Evolutionary conservation across 2,888 invertebrate species (phyloP).

Genomic region (Hyalella azteca): DNA sequence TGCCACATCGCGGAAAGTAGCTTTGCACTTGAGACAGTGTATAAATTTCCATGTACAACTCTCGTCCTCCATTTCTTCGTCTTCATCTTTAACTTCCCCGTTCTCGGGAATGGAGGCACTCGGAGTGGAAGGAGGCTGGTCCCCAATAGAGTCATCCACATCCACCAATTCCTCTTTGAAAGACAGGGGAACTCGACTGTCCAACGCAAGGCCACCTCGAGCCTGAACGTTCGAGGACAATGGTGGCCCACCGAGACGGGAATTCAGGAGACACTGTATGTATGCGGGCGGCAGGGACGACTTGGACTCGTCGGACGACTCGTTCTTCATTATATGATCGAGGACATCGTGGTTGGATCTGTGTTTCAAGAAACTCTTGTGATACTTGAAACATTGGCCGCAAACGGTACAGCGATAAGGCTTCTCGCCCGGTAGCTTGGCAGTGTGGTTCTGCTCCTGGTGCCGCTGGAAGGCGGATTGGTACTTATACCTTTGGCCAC

Average conservation of each 20-base stretch:
- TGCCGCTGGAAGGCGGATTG: conserved; percentile 84
- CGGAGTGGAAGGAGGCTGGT: conserved; percentile 27
- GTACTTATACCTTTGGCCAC: conserved; percentile 87
- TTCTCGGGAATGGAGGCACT: conserved; percentile 45
- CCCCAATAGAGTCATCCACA: conserved; percentile 47
- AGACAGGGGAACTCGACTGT: background rate
- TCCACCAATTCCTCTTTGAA: conserved; percentile 49
- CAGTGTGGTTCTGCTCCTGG: conserved; percentile 86
- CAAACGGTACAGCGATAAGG: conserved; percentile 89
- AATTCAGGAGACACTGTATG: conserved; percentile 51
- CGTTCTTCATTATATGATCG: conserved; percentile 58
- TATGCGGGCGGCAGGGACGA: conserved; percentile 66
- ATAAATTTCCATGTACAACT: conserved; percentile 47
- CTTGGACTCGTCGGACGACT: conserved; percentile 64
- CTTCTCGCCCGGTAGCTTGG: conserved; percentile 84
- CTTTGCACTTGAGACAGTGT: conserved; percentile 56
- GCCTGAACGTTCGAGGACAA: background rate
- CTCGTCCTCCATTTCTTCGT: conserved; percentile 44
- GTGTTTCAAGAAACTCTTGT: conserved; percentile 89
- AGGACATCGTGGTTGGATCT: conserved; percentile 74
- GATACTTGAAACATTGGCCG: conserved; percentile 88
- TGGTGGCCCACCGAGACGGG: conserved; percentile 42
- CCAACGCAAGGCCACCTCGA: background rate
- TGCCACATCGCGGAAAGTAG: conserved; percentile 52
- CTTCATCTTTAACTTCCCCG: conserved; percentile 56